Conservation (phyloP, 2,113 vertebrate species). For the Colius striatus region DNA sequence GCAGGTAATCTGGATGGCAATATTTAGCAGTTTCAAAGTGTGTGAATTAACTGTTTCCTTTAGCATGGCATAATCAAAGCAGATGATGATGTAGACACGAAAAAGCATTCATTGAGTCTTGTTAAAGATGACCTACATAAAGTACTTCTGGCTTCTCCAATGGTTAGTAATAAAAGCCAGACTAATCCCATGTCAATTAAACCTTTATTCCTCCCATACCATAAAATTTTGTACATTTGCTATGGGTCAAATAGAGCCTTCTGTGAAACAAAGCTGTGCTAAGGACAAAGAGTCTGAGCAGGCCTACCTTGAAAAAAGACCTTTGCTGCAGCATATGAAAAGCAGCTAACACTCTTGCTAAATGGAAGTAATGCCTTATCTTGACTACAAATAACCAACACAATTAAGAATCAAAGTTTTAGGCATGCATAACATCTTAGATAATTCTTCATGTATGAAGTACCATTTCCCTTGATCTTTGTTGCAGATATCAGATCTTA, state of each 20-base stretch:
- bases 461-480: background rate
- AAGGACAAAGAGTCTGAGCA: slow-evolving; percentile 2
- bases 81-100: background rate
- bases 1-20: slow-evolving; percentile 1
- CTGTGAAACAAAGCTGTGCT: slow-evolving; percentile 1
- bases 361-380: background rate
- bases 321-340: background rate
- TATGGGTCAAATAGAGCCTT: background rate
- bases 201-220: background rate
- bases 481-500: background rate
- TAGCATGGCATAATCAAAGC: slow-evolving; percentile 37
- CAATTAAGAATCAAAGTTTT: background rate
- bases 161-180: slow-evolving; percentile 15
- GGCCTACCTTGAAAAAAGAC: background rate
- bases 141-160: background rate
- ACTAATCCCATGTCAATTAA: slow-evolving; percentile 4
- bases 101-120: slow-evolving; percentile 5
- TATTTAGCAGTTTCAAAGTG: background rate
- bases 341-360: background rate
- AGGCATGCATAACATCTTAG: background rate
- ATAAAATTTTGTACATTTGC: background rate
- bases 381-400: background rate
- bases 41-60: slow-evolving; percentile 26
- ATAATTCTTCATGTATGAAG: background rate
- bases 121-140: slow-evolving; percentile 42